A percentile compares a stretch with the other conserved stretches of the same genome.
Evolutionary conservation across 2,888 invertebrate genomes (phyloP).

Genomic region (Pachycephus smyrnensis): DNA sequence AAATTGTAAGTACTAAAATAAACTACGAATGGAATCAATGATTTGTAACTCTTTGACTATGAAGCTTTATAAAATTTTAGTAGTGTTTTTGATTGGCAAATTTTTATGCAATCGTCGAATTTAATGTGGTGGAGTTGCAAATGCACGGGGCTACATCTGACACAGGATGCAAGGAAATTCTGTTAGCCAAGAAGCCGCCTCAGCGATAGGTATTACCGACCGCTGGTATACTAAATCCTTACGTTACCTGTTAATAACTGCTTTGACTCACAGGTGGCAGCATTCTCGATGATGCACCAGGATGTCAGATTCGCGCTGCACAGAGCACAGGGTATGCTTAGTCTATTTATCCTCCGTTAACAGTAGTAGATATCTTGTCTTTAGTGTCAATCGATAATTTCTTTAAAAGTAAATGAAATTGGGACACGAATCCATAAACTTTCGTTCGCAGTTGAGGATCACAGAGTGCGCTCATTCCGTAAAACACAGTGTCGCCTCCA

Average conservation of each 20-base stretch:
- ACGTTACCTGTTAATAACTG: not conserved
- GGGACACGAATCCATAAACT: not conserved
- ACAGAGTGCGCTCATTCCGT: not conserved
- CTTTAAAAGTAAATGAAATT: not conserved
- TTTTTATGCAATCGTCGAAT: not conserved
- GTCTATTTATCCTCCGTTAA: not conserved
- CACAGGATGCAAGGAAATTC: not conserved
- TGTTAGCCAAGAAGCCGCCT: not conserved
- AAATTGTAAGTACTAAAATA: not conserved
- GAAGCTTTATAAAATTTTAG: not conserved
- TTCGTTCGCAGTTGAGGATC: not conserved
- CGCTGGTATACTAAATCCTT: not conserved
- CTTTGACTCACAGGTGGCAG: not conserved
- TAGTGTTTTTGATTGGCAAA: not conserved
- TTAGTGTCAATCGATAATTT: not conserved
- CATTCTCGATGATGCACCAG: not conserved
- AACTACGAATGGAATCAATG: not conserved
- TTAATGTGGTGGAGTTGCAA: not conserved
- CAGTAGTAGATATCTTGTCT: not conserved
- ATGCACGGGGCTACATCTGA: not conserved
- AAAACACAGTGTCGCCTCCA: not conserved
- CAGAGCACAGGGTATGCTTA: not conserved
- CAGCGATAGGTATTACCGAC: not conserved
- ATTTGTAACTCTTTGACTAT: not conserved
- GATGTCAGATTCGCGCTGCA: not conserved